Base-by-base conservation (phyloP, 2,113 vertebrate genomes). In the Toxostoma redivivum region DNA sequence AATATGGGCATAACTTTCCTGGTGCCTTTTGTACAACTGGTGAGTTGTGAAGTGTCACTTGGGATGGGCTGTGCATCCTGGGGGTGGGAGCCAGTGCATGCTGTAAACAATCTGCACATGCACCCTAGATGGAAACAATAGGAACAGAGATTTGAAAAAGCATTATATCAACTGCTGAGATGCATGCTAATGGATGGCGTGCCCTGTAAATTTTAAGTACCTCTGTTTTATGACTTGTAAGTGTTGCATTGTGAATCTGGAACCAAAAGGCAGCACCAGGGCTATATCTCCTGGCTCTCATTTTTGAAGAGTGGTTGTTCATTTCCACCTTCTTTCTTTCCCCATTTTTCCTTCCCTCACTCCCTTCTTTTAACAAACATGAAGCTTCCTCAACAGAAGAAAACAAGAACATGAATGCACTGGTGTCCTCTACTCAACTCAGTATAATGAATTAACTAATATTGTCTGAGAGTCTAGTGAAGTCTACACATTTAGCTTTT, bases 81-180 rank as follows among this genome's bases (percentile, higher is more conserved):
- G 1, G 98, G 97, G 88, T 98, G 77, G 57, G 56, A 66, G 94
- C 80, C 77, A 47, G 21, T 11, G 69, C 31, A 10, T 86, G 11
- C 5, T 82, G 45, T 2, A 45, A 88, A 90, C 98, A 99, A 66
- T 97, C 98, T 35, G 95, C 91, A 90, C 98, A 99, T 2, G 91
- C 35, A 54, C 97, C 97, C 99, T 99, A 96, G 57, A 90, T 60
- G 33, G 61, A 94, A 81, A 84, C 19, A 73, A 4, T 13, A 69
- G 60, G 28, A 23, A 57, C 0, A 73, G 54, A 48, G 4, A 35
- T 23, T 74, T 67, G 42, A 70, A 78, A 93, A 84, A 31, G 14
- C 5, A 2, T 54, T 74, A 9, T 45, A 23, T 1, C 5, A 51
- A 3, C 35, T 62, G n/a, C 38, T 67, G 48, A 80, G 27, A 31